Evolutionary conservation across 2,113 vertebrate species (phyloP).

Genomic region (Lethenteron camtschaticum): DNA sequence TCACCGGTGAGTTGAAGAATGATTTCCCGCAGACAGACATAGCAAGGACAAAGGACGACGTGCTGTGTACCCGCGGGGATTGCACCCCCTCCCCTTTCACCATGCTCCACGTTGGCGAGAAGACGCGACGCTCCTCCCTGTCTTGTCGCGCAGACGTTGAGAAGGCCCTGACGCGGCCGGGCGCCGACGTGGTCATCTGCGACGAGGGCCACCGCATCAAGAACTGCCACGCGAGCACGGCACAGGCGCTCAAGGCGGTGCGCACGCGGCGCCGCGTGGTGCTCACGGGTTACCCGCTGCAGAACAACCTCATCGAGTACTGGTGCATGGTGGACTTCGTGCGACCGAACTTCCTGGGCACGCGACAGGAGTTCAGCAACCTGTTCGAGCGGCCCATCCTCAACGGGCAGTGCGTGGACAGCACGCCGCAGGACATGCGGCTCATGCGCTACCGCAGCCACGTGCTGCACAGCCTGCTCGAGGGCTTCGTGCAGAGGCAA

Average conservation of each 20-base stretch:
- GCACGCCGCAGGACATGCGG: constrained; percentile 77
- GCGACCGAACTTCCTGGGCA: constrained; percentile 78
- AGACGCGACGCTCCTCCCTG: no score
- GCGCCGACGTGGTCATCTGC: constrained; percentile 90
- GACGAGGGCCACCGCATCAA: constrained; percentile 96
- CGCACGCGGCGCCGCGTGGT: constrained; percentile 75
- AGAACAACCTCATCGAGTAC: constrained; percentile 96
- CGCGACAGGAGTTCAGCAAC: constrained; percentile 94
- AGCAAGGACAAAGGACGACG: no score
- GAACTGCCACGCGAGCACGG: constrained; percentile 93
- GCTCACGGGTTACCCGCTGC: constrained; percentile 75
- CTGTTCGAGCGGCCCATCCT: constrained; percentile 97
- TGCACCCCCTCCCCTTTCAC: no score
- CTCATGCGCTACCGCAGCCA: constrained; percentile 96
- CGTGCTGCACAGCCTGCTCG: constrained; percentile 83
- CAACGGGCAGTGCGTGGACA: constrained; percentile 90
- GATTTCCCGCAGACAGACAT: no score
- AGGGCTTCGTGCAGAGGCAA: constrained; percentile 95
- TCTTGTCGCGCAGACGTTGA: constrained; percentile 43
- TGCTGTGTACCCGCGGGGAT: no score
- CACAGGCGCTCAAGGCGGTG: constrained; percentile 90
- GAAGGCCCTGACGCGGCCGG: constrained; percentile 62
- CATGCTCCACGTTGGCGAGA: no score
- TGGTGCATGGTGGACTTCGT: constrained; percentile 99
- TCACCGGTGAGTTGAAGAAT: no score